Evolutionary conservation across 2,113 vertebrate species (phyloP), one percentile per base, ranked within the genome.

Genomic region (Corydoras maculifer): DNA sequence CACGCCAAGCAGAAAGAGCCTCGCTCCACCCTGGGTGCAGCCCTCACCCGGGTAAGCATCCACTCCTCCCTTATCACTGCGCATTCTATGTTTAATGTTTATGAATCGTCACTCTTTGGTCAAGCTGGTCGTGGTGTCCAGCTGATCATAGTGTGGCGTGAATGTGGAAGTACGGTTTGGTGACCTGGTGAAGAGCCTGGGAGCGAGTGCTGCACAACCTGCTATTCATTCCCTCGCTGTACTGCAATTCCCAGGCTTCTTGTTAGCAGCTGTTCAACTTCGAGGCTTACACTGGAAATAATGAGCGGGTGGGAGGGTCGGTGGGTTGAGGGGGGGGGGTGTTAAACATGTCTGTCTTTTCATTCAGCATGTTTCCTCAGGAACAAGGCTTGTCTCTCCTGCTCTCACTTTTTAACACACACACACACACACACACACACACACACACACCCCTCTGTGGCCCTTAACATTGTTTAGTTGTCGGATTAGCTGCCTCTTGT

Each of bases 401-500:
- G 29, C 48, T 67, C 58, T n/a, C 65, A 65, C 53, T 31, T 25
- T 25, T 25, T 25, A 25, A 25, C 31, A 51, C 54, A 9, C 50
- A 5, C 49, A 13, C 49, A 9, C 58, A 5, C 59, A n/a, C 48
- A 10, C 68, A 50, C 50, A 48, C 55, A 68, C 60, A 29, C 58
- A 35, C 49, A 49, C 70, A 53, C 55, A 58, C 60, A 68, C 61
- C 69, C 58, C 62, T 61, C 62, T 62, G n/a, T 31, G 43, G 50
- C 72, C 63, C 49, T 72, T 65, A 49, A 68, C 59, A 61, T 75
- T 80, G 72, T 83, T 73, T 70, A 79, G 76, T 77, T 62, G 63
- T 51, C 13, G 81, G 87, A 85, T 87, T 84, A 82, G 75, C 83
- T 69, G 79, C 70, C 81, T 76, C 80, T 84, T 72, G 79, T 81